A percentile compares a stretch with the other conserved stretches of the same genome.
Evolutionary conservation across 2,797 vertebrate species (phyloP).

Genomic region (Echiichthys vipera): DNA sequence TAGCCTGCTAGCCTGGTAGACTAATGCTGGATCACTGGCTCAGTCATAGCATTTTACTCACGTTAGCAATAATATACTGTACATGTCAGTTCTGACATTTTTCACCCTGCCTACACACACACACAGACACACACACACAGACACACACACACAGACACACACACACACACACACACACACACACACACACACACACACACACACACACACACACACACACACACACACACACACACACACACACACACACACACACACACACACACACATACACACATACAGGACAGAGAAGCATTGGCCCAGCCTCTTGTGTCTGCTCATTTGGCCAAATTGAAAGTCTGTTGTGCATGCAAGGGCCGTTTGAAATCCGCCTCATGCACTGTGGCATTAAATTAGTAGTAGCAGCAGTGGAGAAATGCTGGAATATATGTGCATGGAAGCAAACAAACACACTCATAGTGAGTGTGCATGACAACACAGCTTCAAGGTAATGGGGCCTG

Average conservation of each 20-base stretch:
- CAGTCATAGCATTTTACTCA: constrained; percentile 54
- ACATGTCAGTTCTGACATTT: constrained; percentile 54
- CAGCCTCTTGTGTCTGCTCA: constrained; percentile 59
- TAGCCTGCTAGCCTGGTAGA: constrained; percentile 53
- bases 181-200: constrained; percentile 7
- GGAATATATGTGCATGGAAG: constrained; percentile 33
- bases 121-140: constrained; percentile 28
- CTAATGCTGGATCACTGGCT: constrained; percentile 56
- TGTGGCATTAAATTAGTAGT: constrained; percentile 67
- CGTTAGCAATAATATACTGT: constrained; percentile 44
- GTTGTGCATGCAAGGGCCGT: constrained; percentile 53
- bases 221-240: constrained; percentile 26
- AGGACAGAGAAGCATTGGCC: constrained; percentile 26
- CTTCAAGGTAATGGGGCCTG: constrained; percentile 49
- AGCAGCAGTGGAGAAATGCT: constrained; percentile 39
- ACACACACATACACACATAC: constrained; percentile 30
- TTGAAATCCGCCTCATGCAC: constrained; percentile 59
- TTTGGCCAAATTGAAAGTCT: constrained; percentile 63
- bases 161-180: constrained; percentile 14
- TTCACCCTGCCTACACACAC: constrained; percentile 11
- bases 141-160: constrained; percentile 20
- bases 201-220: constrained; percentile 19
- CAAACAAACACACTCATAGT: constrained; percentile 42
- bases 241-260: constrained; percentile 35
- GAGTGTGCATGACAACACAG: constrained; percentile 46